Evolutionary conservation across 2,888 invertebrate species (phyloP).

Genomic region (Andrena minutula): DNA sequence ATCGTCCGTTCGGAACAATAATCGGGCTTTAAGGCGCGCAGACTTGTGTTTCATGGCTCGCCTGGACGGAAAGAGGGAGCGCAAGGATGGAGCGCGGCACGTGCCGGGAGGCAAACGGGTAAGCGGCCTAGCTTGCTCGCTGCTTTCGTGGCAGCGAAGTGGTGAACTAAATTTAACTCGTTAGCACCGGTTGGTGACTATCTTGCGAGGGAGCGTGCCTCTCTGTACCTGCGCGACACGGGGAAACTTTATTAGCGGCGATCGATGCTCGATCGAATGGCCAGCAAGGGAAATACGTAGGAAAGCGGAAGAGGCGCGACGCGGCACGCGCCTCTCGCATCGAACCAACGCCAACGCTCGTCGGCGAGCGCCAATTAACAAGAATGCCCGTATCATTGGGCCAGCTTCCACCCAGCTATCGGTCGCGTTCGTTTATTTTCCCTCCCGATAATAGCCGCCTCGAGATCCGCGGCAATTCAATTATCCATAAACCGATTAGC

Average conservation of each 20-base stretch:
- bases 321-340: not conserved
- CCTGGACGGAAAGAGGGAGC: not conserved
- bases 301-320: not conserved
- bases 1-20: too few species aligned
- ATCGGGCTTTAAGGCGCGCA: too few species aligned
- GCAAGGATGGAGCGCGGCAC: conserved; percentile 4
- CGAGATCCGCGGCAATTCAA: conserved; percentile 26
- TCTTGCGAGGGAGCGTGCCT: conserved; percentile 48
- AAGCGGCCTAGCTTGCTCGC: conserved; percentile 47
- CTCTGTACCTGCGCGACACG: conserved; percentile 35
- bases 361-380: not conserved
- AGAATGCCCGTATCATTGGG: not conserved
- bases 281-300: not conserved
- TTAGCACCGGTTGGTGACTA: conserved; percentile 62
- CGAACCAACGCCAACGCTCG: too few species aligned
- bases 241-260: conserved; percentile 30
- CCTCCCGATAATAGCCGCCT: not conserved
- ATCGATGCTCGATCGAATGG: conserved; percentile 19
- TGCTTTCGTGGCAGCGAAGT: conserved; percentile 61
- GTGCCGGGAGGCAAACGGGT: conserved; percentile 38
- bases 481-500: conserved; percentile 21
- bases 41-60: too few species aligned
- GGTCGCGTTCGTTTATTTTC: conserved; percentile 9
- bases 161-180: conserved; percentile 68
- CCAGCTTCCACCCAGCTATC: not conserved